Percentiles rank a stretch among this genome's conserved stretches.
Conservation (phyloP, 2,113 vertebrate species). For the Epinephelus cyanopodus region DNA sequence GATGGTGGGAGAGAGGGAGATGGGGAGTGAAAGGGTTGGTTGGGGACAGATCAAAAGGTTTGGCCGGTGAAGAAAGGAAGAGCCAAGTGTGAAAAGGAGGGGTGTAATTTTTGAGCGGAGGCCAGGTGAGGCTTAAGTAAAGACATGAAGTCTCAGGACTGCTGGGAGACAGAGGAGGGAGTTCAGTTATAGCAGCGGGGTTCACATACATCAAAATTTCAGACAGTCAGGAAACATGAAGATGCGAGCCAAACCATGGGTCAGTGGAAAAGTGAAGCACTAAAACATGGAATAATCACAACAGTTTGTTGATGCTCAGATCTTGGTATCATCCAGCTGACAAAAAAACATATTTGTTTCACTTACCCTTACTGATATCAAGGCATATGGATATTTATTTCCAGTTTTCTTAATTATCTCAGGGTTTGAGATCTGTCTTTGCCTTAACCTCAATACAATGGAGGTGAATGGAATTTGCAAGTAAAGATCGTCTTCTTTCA, state of each 20-base stretch:
- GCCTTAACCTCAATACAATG: background rate
- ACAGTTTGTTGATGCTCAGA: background rate
- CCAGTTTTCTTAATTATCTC: background rate
- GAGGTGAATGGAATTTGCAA: background rate
- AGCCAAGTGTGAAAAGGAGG: conserved; percentile 43
- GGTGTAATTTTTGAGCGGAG: conserved; percentile 50
- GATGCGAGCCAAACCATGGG: conserved; percentile 8
- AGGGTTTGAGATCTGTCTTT: background rate
- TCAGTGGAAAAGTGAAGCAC: background rate
- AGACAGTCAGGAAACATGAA: conserved; percentile 9
- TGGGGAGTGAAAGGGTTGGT: conserved; percentile 68
- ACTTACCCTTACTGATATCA: background rate
- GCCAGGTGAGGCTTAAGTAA: conserved; percentile 53
- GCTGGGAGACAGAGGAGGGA: conserved; percentile 9
- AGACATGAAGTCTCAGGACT: conserved; percentile 26
- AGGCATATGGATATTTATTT: background rate
- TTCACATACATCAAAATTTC: conserved; percentile 12
- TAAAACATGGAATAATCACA: background rate
- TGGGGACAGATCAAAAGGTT: conserved; percentile 66
- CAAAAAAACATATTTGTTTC: background rate
- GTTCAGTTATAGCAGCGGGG: background rate
- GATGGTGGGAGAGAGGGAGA: conserved; percentile 65
- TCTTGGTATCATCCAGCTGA: background rate
- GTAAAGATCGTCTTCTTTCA: too few species aligned
- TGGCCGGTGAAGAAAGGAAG: conserved; percentile 30